Evolutionary conservation across 2,888 invertebrate genomes (phyloP).

Genomic region (Pristionchus exspectatus): DNA sequence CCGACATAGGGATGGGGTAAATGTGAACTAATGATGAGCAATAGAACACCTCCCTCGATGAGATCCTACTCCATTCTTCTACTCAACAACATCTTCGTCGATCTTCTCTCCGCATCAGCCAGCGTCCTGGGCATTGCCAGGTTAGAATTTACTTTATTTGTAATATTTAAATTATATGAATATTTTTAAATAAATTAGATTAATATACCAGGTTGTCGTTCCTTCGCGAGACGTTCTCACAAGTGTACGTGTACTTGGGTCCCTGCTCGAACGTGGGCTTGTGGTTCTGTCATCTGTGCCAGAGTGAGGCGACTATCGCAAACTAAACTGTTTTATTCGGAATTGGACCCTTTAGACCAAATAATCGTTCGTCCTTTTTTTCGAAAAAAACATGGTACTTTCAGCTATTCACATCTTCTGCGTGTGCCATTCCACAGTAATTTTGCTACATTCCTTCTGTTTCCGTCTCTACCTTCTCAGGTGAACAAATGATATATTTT

Average conservation of each 20-base stretch:
- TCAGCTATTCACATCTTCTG: not conserved
- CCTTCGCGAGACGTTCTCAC: not conserved
- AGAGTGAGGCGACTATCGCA: not conserved
- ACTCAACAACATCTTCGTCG: not conserved
- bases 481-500: not conserved
- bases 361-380: too few relatives aligned
- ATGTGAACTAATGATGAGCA: too few relatives aligned
- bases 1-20: too few relatives aligned
- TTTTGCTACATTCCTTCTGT: not conserved
- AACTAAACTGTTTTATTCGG: too few relatives aligned
- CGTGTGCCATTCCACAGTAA: not conserved
- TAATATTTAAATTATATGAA: not conserved
- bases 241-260: not conserved
- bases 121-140: not conserved
- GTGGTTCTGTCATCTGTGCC: not conserved
- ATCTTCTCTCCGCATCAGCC: not conserved
- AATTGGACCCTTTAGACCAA: too few relatives aligned
- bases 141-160: not conserved
- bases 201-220: not conserved
- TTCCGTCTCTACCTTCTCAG: not conserved
- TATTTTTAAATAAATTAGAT: too few relatives aligned
- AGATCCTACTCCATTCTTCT: slow-evolving; percentile 6
- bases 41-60: not conserved
- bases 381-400: too few relatives aligned
- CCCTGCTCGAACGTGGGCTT: not conserved